Evolutionary conservation across 2,113 vertebrate genomes (phyloP).

Genomic region (Hippocampus zosterae): DNA sequence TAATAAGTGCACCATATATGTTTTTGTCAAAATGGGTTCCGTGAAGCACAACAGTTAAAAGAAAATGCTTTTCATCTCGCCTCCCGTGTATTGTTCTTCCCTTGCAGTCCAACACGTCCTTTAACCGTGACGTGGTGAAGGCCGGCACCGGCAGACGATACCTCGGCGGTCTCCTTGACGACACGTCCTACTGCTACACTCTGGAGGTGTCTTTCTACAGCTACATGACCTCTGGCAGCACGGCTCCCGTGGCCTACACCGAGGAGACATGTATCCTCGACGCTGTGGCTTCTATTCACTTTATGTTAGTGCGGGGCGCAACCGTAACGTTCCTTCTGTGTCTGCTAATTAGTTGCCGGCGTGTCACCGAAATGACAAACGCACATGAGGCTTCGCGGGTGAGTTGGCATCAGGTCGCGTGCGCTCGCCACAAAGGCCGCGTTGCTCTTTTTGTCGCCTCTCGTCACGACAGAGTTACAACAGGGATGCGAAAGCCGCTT

Average conservation of each 20-base stretch:
- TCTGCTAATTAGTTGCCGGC: neutral
- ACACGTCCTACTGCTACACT: constrained; percentile 95
- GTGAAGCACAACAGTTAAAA: constrained; percentile 3
- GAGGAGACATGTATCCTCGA: constrained; percentile 96
- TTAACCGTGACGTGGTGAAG: constrained; percentile 93
- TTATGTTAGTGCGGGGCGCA: neutral
- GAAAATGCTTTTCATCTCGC: constrained; percentile 22
- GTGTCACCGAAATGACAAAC: neutral
- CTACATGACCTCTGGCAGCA: constrained; percentile 78
- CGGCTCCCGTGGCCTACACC: constrained; percentile 84
- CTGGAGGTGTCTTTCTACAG: constrained; percentile 98
- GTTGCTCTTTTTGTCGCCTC: constrained; percentile 59
- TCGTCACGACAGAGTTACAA: constrained; percentile 62
- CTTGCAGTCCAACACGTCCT: constrained; percentile 88
- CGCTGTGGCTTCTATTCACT: neutral
- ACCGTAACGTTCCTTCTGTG: neutral
- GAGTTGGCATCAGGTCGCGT: constrained; percentile 30
- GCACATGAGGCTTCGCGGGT: constrained; percentile 3
- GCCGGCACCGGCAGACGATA: constrained; percentile 93
- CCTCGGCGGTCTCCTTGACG: constrained; percentile 88
- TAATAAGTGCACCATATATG: too few relatives aligned
- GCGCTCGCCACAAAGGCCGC: constrained; percentile 34
- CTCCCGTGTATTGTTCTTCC: constrained; percentile 16
- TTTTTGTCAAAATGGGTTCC: neutral
- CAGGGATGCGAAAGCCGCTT: constrained; percentile 47